Percentiles rank a stretch among this genome's conserved stretches.
Evolutionary conservation across 2,797 vertebrate species (phyloP).

Genomic region (Rhynchotus rufescens): DNA sequence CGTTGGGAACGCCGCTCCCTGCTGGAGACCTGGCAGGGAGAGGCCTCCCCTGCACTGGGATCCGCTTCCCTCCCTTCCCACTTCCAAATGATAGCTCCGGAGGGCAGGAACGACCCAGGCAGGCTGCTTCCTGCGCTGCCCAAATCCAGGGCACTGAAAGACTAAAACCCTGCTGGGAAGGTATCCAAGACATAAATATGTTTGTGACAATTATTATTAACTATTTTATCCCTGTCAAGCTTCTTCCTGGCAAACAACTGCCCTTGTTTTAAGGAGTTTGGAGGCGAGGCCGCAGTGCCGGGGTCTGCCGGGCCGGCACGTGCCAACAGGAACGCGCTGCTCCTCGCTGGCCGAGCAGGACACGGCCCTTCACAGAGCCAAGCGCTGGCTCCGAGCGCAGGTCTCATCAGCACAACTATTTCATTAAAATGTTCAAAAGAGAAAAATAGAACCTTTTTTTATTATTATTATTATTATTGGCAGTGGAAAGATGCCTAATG

Average conservation of each 20-base stretch:
- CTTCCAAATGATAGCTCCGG: neutral
- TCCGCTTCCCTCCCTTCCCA: neutral
- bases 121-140: neutral
- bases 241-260: neutral
- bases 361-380: neutral
- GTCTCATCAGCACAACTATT: neutral
- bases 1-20: neutral
- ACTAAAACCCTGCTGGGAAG: constrained; percentile 9
- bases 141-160: neutral
- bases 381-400: neutral
- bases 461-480: neutral
- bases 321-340: neutral
- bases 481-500: neutral
- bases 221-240: neutral
- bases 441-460: neutral
- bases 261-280: too few relatives aligned
- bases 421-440: neutral
- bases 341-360: neutral
- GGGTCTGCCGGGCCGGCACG: neutral
- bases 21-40: neutral
- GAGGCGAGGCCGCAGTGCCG: too few relatives aligned
- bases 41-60: neutral
- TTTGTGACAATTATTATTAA: neutral
- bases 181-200: constrained; percentile 8
- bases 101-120: neutral